Conservation (phyloP, 2,888 invertebrate genomes). For the Drosophila setosimentum region DNA sequence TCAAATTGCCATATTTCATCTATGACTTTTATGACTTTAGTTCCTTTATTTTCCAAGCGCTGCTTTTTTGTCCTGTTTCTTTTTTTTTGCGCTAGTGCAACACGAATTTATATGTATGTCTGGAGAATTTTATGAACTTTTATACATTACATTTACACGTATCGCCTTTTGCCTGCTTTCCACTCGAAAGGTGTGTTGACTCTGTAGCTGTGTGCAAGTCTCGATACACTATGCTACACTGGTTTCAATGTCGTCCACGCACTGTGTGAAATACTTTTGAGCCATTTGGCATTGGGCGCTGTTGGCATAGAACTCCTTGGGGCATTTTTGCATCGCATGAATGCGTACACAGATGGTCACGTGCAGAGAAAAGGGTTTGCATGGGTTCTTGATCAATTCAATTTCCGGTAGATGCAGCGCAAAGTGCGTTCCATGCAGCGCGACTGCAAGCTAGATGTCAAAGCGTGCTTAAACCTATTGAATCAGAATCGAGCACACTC, state of each 20-base stretch:
- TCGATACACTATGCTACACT: not conserved
- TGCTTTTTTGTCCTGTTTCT: conserved; percentile 9
- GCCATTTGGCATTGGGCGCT: conserved; percentile 56
- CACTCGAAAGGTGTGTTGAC: conserved; percentile 16
- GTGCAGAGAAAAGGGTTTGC: conserved; percentile 62
- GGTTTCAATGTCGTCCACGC: conserved; percentile 58
- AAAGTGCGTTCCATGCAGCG: conserved; percentile 41
- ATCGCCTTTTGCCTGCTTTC: conserved; percentile 38
- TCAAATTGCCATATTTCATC: conserved; percentile 77
- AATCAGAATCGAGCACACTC: conserved; percentile 15
- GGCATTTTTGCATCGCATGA: conserved; percentile 70
- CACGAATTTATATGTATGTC: conserved; percentile 52
- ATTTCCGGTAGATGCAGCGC: conserved; percentile 61
- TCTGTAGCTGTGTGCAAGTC: conserved; percentile 21
- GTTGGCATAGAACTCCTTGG: conserved; percentile 44
- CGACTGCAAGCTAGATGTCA: conserved; percentile 35
- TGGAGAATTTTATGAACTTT: conserved; percentile 48
- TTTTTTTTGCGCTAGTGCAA: conserved; percentile 26
- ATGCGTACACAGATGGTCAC: conserved; percentile 68
- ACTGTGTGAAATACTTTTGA: conserved; percentile 58
- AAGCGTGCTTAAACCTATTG: not conserved
- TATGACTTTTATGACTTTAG: conserved; percentile 74
- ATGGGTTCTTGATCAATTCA: conserved; percentile 58
- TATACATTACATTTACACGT: conserved; percentile 54
- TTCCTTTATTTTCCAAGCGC: conserved; percentile 42